Base-by-base conservation (phyloP, 1,140 invertebrate species). In the Panagrolaimus sp. region DNA sequence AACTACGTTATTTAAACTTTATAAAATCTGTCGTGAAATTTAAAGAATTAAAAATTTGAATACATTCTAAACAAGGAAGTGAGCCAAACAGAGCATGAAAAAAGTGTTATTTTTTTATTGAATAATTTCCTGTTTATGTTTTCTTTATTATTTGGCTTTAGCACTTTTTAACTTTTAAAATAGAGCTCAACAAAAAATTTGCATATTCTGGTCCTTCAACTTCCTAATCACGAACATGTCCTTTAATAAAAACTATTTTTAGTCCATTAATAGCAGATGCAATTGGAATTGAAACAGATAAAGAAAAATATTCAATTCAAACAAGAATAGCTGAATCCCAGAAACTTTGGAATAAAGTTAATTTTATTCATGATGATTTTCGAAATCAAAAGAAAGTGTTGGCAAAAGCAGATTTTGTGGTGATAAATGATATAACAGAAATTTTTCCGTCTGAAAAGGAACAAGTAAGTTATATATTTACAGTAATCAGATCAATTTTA, bases 361-460 rank as follows among this genome's bases (percentile, higher is more conserved):
- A 58, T 15, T 24, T 73, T 28, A 43, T 63, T 5, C 38, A 65
- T 48, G 72, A 48, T 5, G 73, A 73, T 43, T 65, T 73, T 58
- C 74, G 68, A 43, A 43, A 71, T 26, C 15, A 52, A 28, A 46
- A 48, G 10, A 73, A 73, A 15, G n/a, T 72, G 10, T 17, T 73
- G 7, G 17, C 69, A 45, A 21, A 66, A 24, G 73, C 72, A 12
- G 67, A 73, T 62, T 44, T 73, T 21, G 67, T 76, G 3, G 24
- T 65, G n/a, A 73, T 73, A 73, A 58, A 73, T 73, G 75, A 73
- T 63, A 69, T 73, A 6, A 78, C 76, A 15, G 10, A 28, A 28
- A 58, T 28, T 14, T 58, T 58, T 21, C 21, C 28, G 8, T 26
- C 52, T 8, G 21, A 21, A 26, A 28, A 58, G 17, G 52, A 58